Evolutionary conservation across 1,140 invertebrate species (phyloP).

Genomic region (Drosophila pandora): DNA sequence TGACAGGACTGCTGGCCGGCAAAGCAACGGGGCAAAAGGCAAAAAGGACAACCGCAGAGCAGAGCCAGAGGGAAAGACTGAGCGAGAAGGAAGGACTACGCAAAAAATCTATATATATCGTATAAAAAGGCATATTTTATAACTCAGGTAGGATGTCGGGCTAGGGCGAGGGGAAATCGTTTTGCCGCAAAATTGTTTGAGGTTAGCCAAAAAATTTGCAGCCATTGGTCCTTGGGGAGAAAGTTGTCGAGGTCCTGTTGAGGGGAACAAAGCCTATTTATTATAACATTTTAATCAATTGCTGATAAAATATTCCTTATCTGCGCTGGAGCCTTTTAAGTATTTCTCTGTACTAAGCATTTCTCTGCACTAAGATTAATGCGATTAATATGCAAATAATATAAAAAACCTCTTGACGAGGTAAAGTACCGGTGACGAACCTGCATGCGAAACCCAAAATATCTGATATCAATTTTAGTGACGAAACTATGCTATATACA

Average conservation of each 20-base stretch:
- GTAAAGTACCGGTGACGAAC: too few relatives aligned
- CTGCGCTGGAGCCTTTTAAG: background rate
- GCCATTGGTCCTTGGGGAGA: background rate
- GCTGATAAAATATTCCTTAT: background rate
- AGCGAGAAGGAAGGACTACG: conserved; percentile 1
- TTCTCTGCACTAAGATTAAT: too few relatives aligned
- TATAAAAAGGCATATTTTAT: conserved; percentile 36
- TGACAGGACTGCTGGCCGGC: conserved; percentile 45
- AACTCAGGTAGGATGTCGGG: conserved; percentile 17
- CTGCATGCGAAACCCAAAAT: too few relatives aligned
- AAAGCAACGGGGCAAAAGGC: conserved; percentile 21
- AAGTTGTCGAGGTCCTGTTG: background rate
- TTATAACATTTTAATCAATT: conserved; percentile 1
- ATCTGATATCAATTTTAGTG: too few relatives aligned
- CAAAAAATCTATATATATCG: conserved; percentile 4
- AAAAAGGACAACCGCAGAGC: conserved; percentile 31
- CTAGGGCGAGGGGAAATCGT: background rate
- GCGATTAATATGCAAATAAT: conserved; percentile 7
- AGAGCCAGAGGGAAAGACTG: background rate
- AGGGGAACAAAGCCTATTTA: background rate
- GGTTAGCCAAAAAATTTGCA: background rate
- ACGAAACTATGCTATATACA: too few relatives aligned
- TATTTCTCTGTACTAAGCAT: too few relatives aligned
- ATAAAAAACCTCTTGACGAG: too few relatives aligned
- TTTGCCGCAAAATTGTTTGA: conserved; percentile 1